Evolutionary conservation across 2,113 vertebrate genomes (phyloP), one percentile per base, ranked within the genome.

Genomic region (Mus spicilegus): DNA sequence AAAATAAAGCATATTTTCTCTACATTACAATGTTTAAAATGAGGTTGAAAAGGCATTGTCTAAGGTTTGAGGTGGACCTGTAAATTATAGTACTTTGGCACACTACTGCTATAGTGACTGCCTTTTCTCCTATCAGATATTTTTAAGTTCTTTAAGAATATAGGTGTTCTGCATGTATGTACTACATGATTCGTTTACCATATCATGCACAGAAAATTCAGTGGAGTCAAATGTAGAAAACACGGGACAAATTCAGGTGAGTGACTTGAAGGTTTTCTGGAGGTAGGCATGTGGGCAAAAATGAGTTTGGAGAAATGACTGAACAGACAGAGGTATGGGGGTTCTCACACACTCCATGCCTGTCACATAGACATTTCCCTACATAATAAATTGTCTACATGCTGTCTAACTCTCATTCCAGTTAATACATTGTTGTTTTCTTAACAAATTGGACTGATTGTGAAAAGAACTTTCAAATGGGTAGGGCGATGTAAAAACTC

Each of bases 131-230:
- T 12, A 22, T 16, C 63, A 70, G 69, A 54, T 70, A 58, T 42
- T 42, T 92, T 2, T 54, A 78, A 88, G 14, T 58, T 78, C 70
- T 39, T 81, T 86, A 80, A 46, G 51, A n/a, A 61, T 61, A 24
- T 22, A 19, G 24, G 17, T 69, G 19, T 56, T 54, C 26, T 63
- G 36, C 76, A 61, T 4, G 30, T 56, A 26, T n/a, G 82, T 58
- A 39, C 24, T 86, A 46, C 92, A 80, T 73, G 94, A 78, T 82
- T 13, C 75, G 89, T 58, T 70, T 77, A 70, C 33, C 86, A 70
- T 80, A 3, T 13, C 46, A n/a, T 67, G 9, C 75, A 93, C 6
- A 65, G 36, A 87, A 13, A 89, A 58, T 49, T 76, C 88, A 90
- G 26, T 85, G 72, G 88, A 91, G 39, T 17, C n/a, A 77, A 58